These are phyloP conservation scores for Pseudochaenichthys georgianus DNA, from an alignment of 2,797 vertebrate species.

Conservation along the genomic window DNA sequence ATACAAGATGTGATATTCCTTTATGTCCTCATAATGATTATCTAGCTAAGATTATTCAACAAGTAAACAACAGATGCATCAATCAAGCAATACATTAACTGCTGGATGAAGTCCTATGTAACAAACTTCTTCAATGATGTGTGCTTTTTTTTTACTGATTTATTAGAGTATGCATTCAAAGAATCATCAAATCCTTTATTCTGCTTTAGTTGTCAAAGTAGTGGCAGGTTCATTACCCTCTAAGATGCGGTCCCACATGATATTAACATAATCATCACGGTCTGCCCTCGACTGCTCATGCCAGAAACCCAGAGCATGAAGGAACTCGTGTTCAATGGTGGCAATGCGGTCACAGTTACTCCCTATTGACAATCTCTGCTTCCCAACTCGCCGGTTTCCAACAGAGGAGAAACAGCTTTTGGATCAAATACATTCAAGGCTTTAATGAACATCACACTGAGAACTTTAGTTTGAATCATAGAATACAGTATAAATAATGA, in stretches of 20 bases:
- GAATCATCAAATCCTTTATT: background rate
- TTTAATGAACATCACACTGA: slow-evolving; percentile 24
- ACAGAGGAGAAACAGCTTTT: slow-evolving; percentile 93
- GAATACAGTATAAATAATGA: background rate
- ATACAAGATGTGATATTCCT: background rate
- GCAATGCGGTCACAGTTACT: slow-evolving; percentile 89
- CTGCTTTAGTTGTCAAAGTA: background rate
- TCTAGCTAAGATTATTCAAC: slow-evolving; percentile 19
- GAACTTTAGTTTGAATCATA: background rate
- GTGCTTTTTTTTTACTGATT: slow-evolving; percentile 1
- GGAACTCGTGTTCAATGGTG: slow-evolving; percentile 92
- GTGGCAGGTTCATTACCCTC: slow-evolving; percentile 77
- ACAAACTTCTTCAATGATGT: background rate
- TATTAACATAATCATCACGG: slow-evolving; percentile 91
- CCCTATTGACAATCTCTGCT: slow-evolving; percentile 90
- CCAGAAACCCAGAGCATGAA: slow-evolving; percentile 94
- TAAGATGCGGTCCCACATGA: slow-evolving; percentile 89
- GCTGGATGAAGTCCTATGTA: background rate
- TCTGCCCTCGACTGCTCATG: slow-evolving; percentile 94
- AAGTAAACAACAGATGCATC: background rate
- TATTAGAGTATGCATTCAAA: background rate
- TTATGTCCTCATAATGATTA: slow-evolving; percentile 16
- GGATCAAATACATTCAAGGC: background rate
- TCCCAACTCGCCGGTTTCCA: slow-evolving; percentile 86
- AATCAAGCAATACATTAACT: slow-evolving; percentile 30